A percentile compares a stretch with the other conserved stretches of the same genome.
phyloP scores from a whole-genome alignment of 2,888 invertebrate genomes.

The Cremastinae sp. region DNA sequence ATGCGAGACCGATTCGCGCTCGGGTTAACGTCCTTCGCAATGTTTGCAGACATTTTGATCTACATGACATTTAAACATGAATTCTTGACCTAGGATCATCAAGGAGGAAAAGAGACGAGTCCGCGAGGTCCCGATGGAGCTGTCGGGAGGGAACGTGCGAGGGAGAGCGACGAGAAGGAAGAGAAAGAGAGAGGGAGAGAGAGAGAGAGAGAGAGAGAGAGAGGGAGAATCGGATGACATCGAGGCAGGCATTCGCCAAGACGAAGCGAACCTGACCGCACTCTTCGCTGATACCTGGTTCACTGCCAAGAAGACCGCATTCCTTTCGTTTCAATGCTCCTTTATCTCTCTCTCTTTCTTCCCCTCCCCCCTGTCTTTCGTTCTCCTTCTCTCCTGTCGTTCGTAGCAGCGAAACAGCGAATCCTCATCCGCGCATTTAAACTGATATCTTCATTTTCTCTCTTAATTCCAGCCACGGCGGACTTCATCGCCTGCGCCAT shows the following conservation, averaged over 20 bases:
- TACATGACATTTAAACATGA: constrained; percentile 16
- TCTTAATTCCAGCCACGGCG: constrained; percentile 22
- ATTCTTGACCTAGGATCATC: constrained; percentile 56
- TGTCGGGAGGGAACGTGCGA: constrained; percentile 2
- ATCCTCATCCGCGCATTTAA: constrained; percentile 19
- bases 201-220: constrained; percentile 13
- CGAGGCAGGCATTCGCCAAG: constrained; percentile 41
- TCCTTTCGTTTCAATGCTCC: constrained; percentile 47
- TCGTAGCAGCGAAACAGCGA: neutral
- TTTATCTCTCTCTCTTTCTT: constrained; percentile 13
- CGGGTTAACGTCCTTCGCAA: constrained; percentile 1
- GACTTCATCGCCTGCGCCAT: neutral
- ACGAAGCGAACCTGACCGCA: constrained; percentile 39
- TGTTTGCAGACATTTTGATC: constrained; percentile 6
- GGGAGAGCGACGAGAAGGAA: constrained; percentile 26
- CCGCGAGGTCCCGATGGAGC: constrained; percentile 1
- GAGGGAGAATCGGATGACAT: constrained; percentile 62
- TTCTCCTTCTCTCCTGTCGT: constrained; percentile 21
- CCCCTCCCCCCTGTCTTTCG: neutral
- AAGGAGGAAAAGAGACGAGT: constrained; percentile 13
- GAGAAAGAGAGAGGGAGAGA: too few species aligned
- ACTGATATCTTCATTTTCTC: constrained; percentile 53
- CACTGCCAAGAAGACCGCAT: constrained; percentile 58
- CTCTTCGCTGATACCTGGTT: constrained; percentile 53
- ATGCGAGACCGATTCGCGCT: neutral